phyloP scores from a whole-genome alignment of 2,113 vertebrate genomes.

The Zosterops hypoxanthus region DNA sequence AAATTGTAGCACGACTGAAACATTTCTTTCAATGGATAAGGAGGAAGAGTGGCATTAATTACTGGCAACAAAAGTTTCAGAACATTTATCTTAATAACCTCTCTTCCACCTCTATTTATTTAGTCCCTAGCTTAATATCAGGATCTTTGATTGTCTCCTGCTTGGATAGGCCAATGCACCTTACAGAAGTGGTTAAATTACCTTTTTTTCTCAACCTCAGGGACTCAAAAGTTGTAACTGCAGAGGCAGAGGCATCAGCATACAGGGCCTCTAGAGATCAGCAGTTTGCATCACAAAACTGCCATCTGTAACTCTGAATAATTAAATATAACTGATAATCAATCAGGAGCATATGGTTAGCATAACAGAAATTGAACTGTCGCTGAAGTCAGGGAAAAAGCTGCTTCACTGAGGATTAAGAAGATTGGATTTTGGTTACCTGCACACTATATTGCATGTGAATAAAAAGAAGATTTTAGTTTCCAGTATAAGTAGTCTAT shows the following conservation, averaged over 20 bases:
- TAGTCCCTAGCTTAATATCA: background rate
- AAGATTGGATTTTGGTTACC: conserved; percentile 64
- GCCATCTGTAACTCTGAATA: conserved; percentile 65
- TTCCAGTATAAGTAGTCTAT: conserved; percentile 48
- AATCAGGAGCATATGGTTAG: conserved; percentile 68
- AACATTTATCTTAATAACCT: background rate
- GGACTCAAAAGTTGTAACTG: background rate
- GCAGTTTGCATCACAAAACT: conserved; percentile 52
- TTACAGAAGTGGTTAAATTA: background rate
- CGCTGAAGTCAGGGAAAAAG: conserved; percentile 66
- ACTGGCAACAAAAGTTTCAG: background rate
- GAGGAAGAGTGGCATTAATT: background rate
- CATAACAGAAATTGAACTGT: conserved; percentile 69
- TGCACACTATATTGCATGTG: conserved; percentile 34
- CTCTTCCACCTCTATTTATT: background rate
- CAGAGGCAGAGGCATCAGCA: background rate
- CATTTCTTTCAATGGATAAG: background rate
- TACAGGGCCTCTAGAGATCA: conserved; percentile 30
- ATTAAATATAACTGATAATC: conserved; percentile 69
- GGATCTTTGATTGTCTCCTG: background rate
- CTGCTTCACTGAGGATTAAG: conserved; percentile 54
- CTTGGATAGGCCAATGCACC: background rate
- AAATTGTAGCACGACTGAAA: background rate
- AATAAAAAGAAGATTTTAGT: conserved; percentile 56
- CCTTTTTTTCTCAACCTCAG: background rate